Evolutionary conservation across 1,140 invertebrate genomes (phyloP).

Genomic region (honey bee (Apis mellifera)): Amel_HAv3.1 CM009945.2:3066001-3066500

Average conservation of each 20-base stretch:
- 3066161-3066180: constrained; percentile 2
- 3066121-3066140: not conserved
- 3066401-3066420: too few relatives aligned
- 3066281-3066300: too few relatives aligned
- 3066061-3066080: not conserved
- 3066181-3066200: not conserved
- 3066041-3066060: not conserved
- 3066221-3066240: not conserved
- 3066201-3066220: not conserved
- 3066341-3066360: too few relatives aligned
- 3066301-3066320: too few relatives aligned
- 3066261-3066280: too few relatives aligned
- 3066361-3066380: too few relatives aligned
- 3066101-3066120: constrained; percentile 14
- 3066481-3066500: too few relatives aligned
- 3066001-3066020: not conserved
- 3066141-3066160: not conserved
- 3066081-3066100: not conserved
- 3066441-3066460: too few relatives aligned
- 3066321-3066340: too few relatives aligned
- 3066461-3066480: too few relatives aligned
- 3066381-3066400: too few relatives aligned
- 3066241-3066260: not conserved
- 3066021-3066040: not conserved
- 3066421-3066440: too few relatives aligned